Evolutionary conservation across 2,113 vertebrate genomes (phyloP).

Genomic region (Chelonoidis abingdonii): DNA sequence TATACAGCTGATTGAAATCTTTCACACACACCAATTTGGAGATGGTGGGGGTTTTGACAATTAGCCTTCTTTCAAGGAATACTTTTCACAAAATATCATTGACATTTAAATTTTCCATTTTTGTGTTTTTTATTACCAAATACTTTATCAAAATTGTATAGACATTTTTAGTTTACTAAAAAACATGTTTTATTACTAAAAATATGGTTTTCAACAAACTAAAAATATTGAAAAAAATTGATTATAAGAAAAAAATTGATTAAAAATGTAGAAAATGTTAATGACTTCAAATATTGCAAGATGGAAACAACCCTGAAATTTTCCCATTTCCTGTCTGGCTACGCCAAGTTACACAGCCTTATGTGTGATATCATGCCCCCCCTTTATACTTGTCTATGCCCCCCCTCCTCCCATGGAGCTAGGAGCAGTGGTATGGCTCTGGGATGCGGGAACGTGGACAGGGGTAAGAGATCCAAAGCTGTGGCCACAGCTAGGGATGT

Average conservation of each 20-base stretch:
- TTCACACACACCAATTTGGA: neutral
- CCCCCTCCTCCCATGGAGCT: too few species aligned
- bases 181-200: neutral
- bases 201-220: neutral
- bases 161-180: neutral
- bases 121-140: neutral
- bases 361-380: neutral
- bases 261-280: neutral
- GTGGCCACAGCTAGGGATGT: too few species aligned
- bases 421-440: too few species aligned
- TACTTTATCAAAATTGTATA: neutral
- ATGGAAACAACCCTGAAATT: neutral
- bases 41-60: neutral
- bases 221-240: neutral
- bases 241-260: neutral
- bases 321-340: neutral
- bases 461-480: too few species aligned
- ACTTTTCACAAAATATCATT: neutral
- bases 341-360: neutral
- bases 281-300: neutral
- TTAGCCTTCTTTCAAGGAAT: neutral
- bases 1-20: neutral
- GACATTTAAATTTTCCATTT: neutral
- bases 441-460: too few species aligned
- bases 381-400: too few species aligned